A percentile compares a stretch with the other conserved stretches of the same genome.
phyloP scores from a whole-genome alignment of 2,888 invertebrate genomes.

The Agrotis exclamationis region DNA sequence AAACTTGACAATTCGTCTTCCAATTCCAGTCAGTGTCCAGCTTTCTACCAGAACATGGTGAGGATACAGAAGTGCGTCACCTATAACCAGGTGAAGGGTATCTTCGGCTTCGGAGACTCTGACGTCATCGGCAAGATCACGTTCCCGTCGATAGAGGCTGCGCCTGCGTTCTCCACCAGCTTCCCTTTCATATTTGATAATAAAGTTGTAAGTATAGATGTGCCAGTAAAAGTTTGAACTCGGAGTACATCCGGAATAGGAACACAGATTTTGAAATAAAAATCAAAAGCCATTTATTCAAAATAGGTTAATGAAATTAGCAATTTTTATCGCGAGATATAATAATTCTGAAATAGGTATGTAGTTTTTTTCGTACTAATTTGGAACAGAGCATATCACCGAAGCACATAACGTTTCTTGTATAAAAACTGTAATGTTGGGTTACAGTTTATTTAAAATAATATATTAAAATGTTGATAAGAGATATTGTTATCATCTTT shows the following conservation, averaged over 20 bases:
- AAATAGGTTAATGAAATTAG: no score
- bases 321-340: no score
- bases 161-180: conserved; percentile 97
- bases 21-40: conserved; percentile 94
- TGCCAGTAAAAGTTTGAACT: no score
- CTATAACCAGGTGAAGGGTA: conserved; percentile 99
- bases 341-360: no score
- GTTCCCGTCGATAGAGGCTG: conserved; percentile 99
- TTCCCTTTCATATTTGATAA: conserved; percentile 97
- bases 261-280: no score
- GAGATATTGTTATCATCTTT: not conserved
- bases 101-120: conserved; percentile 99
- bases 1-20: no score
- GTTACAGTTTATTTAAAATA: not conserved
- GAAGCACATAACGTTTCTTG: no score
- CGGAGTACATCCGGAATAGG: no score
- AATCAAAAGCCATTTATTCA: no score
- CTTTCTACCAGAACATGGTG: conserved; percentile 98
- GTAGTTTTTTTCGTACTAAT: no score
- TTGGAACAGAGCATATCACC: no score
- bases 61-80: conserved; percentile 98
- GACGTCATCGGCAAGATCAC: conserved; percentile 99
- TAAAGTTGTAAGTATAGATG: conserved; percentile 91
- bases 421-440: not conserved
- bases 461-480: not conserved